Evolutionary conservation across 30 jellyfish, hydroid and myxozoan species (phyloP), one percentile per base, ranked within the genome.

Genomic region (Turritopsis rubra): DNA sequence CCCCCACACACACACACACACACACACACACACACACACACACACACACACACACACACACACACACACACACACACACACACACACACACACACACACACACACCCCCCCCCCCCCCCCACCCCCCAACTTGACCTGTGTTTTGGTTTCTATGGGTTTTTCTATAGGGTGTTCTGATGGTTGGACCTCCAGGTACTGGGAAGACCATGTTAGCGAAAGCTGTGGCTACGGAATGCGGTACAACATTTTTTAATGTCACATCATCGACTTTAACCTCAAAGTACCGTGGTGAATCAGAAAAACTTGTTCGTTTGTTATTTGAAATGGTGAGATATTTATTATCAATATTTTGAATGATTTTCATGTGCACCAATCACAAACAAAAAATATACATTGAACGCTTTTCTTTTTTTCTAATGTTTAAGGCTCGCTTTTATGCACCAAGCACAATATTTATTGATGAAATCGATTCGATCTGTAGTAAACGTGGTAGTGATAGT

Each of bases 101-200:
- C n/a, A n/a, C n/a, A n/a, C n/a, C n/a, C n/a, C n/a, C n/a, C n/a
- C n/a, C n/a, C n/a, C n/a, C n/a, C n/a, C n/a, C n/a, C n/a, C n/a
- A n/a, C n/a, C n/a, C n/a, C n/a, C n/a, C n/a, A n/a, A n/a, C n/a
- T n/a, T n/a, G n/a, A n/a, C n/a, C n/a, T n/a, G n/a, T 68, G 31
- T n/a, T 21, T 68, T 68, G 9, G n/a, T n/a, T 68, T 17, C 19
- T 68, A 23, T 26, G 65, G 27, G 53, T 79, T 1, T 52, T 52
- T n/a, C 31, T 22, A 29, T 28, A 92, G 99, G 99, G 99, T 71
- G 96, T 93, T 20, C 73, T 93, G 1, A 88, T 93, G 99, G 99
- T 93, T 17, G 99, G 99, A 16, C 99, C 99, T 23, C 99, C 99
- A 81, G 99, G 99, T 1, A 93, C 99, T 1, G 99, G 99, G 28